Percentiles rank a stretch among this genome's conserved stretches.
Conservation (phyloP, 2,888 invertebrate genomes). For the Tinea semifulvella region DNA sequence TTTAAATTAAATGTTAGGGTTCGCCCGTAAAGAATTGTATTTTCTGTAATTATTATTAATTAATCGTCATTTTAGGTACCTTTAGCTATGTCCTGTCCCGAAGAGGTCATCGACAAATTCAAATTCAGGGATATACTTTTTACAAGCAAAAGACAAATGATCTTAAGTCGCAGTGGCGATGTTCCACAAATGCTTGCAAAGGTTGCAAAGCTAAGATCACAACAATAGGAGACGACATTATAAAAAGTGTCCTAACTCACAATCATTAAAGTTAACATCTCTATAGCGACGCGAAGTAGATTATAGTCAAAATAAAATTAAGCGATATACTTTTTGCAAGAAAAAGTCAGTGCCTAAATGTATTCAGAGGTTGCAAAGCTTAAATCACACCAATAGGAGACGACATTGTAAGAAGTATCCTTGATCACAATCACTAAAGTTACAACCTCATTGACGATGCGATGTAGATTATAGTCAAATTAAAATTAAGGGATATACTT, state of each 20-base stretch:
- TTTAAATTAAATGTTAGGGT: no score
- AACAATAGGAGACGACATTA: slow-evolving; percentile 13
- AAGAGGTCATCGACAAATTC: background rate
- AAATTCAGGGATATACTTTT: background rate
- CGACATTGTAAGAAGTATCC: no score
- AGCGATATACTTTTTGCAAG: background rate
- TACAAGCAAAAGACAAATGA: background rate
- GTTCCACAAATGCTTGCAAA: background rate
- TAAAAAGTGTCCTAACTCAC: slow-evolving; percentile 6
- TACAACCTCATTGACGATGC: no score
- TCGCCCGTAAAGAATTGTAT: no score
- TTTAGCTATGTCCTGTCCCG: background rate
- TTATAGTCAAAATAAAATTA: no score
- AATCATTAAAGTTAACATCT: slow-evolving; percentile 2
- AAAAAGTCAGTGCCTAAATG: no score
- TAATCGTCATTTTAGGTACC: background rate
- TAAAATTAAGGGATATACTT: background rate
- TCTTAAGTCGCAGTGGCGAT: background rate
- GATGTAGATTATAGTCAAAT: no score
- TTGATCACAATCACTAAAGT: no score
- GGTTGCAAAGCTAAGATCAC: slow-evolving; percentile 16
- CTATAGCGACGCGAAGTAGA: background rate
- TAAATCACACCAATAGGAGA: no score
- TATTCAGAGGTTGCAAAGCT: no score
- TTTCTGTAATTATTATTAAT: no score